Evolutionary conservation across 2,797 vertebrate genomes (phyloP), one percentile per base, ranked within the genome.

Genomic region (Poeciliopsis gracilis): DNA sequence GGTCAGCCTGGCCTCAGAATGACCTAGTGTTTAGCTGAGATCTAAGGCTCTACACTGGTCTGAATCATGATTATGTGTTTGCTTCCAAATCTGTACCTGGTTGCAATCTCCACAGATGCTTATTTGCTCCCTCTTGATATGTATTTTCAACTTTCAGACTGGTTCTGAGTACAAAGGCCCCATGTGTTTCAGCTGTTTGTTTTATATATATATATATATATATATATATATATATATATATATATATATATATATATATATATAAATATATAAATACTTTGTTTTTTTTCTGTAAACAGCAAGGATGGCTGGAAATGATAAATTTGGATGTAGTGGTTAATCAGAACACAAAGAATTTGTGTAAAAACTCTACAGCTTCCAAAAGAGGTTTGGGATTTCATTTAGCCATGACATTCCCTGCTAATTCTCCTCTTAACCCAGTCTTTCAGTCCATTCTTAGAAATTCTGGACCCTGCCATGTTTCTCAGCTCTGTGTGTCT

Each of bases 391-490:
- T 73, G 13, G 88, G 70, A 61, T 85, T 77, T 45, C 72, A 61
- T 80, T 81, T 85, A 73, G 75, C 85, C 80, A 86, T n/a, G 84
- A 72, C 80, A 82, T 79, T 51, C 83, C 88, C 86, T 55, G 45
- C 43, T 46, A 25, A 82, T 82, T 78, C 86, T 84, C 82, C 83
- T 84, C n/a, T 78, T 77, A 55, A 76, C 75, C 33, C 66, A 82
- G 79, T 78, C 71, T 80, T 77, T 72, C 73, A 57, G 80, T 89
- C 89, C 91, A 91, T 94, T 94, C 92, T 95, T 93, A 91, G 91
- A 91, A 90, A 93, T 89, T 79, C 70, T 43, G 75, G 85, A 82
- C 83, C 76, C 75, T 85, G 84, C 84, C 82, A 82, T 84, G 86
- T 91, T 88, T 91, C 80, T 77, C 30, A 53, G 77, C 81, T 86